These are phyloP conservation scores for Picus viridis DNA, from an alignment of 2,797 vertebrate genomes.

Conservation along the genomic window DNA sequence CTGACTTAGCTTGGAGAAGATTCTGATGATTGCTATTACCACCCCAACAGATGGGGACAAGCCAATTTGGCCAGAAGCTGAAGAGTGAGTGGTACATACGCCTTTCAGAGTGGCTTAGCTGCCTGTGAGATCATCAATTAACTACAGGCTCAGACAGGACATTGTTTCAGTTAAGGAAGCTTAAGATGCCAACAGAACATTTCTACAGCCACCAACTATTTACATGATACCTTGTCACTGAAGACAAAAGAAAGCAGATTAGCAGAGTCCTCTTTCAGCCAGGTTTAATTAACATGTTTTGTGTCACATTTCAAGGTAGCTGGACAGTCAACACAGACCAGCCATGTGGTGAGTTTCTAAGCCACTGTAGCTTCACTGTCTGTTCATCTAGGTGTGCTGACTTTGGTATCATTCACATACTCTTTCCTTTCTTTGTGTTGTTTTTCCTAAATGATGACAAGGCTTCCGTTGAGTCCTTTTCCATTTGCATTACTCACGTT, in stretches of 20 bases:
- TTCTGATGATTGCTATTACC: not conserved
- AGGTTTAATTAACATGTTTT: not conserved
- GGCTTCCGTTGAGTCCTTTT: not conserved
- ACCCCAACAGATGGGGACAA: not conserved
- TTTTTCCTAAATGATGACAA: not conserved
- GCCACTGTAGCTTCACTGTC: not conserved
- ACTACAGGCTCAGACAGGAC: not conserved
- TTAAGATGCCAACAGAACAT: not conserved
- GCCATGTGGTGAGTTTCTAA: not conserved
- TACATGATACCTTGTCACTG: fast-evolving
- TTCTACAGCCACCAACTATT: not conserved
- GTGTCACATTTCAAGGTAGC: not conserved
- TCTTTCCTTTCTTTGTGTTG: not conserved
- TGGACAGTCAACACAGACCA: not conserved
- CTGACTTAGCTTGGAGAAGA: not conserved
- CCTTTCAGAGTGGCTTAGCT: not conserved
- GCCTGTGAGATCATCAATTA: not conserved
- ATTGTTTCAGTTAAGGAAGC: not conserved
- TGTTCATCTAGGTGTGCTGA: not conserved
- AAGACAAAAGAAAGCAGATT: not conserved
- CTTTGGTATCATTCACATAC: not conserved
- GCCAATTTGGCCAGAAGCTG: not conserved
- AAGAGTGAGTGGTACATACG: not conserved
- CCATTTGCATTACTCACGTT: not conserved
- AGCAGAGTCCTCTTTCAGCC: not conserved